These are phyloP conservation scores for Itoplectis maculator DNA, from an alignment of 2,888 invertebrate species.

Conservation along the genomic window DNA sequence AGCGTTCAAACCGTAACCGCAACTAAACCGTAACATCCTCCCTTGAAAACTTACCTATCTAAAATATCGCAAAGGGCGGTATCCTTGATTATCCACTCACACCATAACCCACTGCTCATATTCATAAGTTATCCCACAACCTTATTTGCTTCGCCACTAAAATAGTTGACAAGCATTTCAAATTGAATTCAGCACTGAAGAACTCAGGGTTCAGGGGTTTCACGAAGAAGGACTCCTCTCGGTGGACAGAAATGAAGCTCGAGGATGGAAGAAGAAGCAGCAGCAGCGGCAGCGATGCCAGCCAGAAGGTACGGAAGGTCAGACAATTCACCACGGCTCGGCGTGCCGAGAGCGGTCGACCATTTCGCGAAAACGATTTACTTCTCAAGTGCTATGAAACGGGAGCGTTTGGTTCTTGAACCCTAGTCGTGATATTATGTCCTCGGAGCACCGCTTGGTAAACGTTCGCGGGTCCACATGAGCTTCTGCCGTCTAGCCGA, in stretches of 20 bases:
- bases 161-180: too few relatives aligned
- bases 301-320: constrained; percentile 40
- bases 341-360: constrained; percentile 33
- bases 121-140: too few relatives aligned
- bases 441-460: constrained; percentile 63
- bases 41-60: too few relatives aligned
- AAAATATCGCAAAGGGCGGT: too few relatives aligned
- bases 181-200: constrained; percentile 49
- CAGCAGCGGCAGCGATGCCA: background rate
- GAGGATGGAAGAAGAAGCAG: constrained; percentile 46
- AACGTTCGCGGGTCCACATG: constrained; percentile 55
- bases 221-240: constrained; percentile 67
- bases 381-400: constrained; percentile 66
- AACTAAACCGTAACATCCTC: too few relatives aligned
- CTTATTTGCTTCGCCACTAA: too few relatives aligned
- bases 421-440: constrained; percentile 68
- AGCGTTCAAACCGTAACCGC: too few relatives aligned
- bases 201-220: constrained; percentile 51
- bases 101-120: too few relatives aligned
- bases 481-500: constrained; percentile 35
- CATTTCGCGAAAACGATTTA: constrained; percentile 70
- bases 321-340: constrained; percentile 44
- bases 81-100: too few relatives aligned
- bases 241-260: constrained; percentile 41
- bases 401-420: constrained; percentile 41